Evolutionary conservation across 2,113 vertebrate species (phyloP).

Genomic region (Saimiri boliviensis): DNA sequence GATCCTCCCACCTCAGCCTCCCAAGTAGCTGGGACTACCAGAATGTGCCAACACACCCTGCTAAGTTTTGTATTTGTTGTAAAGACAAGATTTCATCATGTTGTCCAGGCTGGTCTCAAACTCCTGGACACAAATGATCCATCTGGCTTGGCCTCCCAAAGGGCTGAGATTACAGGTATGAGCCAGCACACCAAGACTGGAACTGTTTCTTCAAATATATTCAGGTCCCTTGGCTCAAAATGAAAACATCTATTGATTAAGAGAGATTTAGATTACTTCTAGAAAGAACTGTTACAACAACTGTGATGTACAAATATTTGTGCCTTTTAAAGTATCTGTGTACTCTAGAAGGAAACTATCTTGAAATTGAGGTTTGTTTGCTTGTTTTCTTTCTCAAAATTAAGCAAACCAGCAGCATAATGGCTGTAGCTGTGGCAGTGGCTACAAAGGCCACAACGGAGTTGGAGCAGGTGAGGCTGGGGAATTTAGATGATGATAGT

Average conservation of each 20-base stretch:
- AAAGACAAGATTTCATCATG: too few relatives aligned
- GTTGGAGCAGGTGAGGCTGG: rapidly evolving
- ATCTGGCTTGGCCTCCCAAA: too few relatives aligned
- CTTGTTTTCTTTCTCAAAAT: not conserved
- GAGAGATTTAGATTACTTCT: not conserved
- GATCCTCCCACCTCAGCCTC: too few relatives aligned
- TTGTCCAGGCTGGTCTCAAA: too few relatives aligned
- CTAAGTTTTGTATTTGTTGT: too few relatives aligned
- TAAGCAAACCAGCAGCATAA: not conserved
- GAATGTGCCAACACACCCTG: too few relatives aligned
- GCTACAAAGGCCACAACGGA: rapidly evolving
- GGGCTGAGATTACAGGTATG: too few relatives aligned
- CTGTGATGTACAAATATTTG: not conserved
- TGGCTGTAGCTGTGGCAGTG: not conserved
- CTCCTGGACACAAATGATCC: too few relatives aligned
- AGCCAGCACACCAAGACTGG: too few relatives aligned
- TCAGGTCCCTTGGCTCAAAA: not conserved
- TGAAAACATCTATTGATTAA: not conserved
- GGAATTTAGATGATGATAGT: not conserved
- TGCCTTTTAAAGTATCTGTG: not conserved
- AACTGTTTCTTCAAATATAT: not conserved
- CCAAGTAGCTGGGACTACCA: too few relatives aligned
- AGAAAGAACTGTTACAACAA: not conserved
- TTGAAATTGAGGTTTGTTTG: not conserved
- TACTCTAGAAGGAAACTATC: not conserved